Evolutionary conservation across 1,140 invertebrate species (phyloP).

Genomic region (Ips typographus): DNA sequence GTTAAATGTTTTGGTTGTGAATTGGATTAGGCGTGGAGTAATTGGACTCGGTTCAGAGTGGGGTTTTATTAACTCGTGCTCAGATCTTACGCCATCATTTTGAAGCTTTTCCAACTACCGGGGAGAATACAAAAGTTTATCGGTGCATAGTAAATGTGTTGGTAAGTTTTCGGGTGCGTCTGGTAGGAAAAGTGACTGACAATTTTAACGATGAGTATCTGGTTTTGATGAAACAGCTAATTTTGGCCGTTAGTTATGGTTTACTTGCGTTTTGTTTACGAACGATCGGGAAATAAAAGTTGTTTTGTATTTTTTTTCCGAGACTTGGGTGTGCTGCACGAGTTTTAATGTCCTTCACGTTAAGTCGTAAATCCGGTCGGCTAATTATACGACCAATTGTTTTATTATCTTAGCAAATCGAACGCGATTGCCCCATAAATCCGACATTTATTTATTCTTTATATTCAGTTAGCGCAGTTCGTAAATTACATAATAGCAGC

Average conservation of each 20-base stretch:
- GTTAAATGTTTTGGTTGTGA: slow-evolving; percentile 39
- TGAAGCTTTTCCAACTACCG: no score
- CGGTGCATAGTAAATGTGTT: no score
- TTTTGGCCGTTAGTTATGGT: slow-evolving; percentile 33
- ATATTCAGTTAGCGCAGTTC: no score
- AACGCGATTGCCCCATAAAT: no score
- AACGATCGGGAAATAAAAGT: slow-evolving; percentile 33
- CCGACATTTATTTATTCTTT: no score
- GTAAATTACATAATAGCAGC: no score
- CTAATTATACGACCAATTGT: no score
- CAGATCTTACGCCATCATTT: slow-evolving; percentile 5
- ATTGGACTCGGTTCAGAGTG: slow-evolving; percentile 34
- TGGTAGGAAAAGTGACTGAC: neutral
- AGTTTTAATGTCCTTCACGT: slow-evolving; percentile 21
- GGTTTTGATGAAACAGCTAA: slow-evolving; percentile 27
- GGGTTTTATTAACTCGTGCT: slow-evolving; percentile 32
- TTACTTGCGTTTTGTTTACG: slow-evolving; percentile 31
- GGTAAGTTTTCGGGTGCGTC: no score
- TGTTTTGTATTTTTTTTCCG: slow-evolving; percentile 24
- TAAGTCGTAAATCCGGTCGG: slow-evolving; percentile 26
- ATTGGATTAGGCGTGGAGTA: slow-evolving; percentile 35
- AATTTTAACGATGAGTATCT: slow-evolving; percentile 30
- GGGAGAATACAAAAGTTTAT: no score
- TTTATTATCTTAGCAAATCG: no score
- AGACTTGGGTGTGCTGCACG: slow-evolving; percentile 2